Conservation (phyloP, 2,797 vertebrate genomes). For the Mallotus villosus region DNA sequence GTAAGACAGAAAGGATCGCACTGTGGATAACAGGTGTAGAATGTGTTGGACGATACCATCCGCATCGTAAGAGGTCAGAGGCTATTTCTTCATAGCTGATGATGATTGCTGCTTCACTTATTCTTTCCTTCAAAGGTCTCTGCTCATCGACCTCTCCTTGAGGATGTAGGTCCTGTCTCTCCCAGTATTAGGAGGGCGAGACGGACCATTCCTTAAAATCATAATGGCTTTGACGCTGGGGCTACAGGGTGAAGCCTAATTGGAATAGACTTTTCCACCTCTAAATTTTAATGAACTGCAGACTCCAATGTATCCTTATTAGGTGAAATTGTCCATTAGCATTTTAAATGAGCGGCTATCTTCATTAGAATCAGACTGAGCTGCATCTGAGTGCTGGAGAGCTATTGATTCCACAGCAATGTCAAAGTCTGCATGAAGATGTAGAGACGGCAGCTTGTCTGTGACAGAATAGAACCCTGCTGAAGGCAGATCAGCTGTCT, state of each 20-base stretch:
- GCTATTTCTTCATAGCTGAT: too few relatives aligned
- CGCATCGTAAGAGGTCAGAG: too few relatives aligned
- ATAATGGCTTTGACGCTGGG: conserved; percentile 60
- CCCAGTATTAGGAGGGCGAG: conserved; percentile 50
- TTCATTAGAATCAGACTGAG: conserved; percentile 70
- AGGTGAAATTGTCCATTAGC: conserved; percentile 74
- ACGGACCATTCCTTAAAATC: conserved; percentile 63
- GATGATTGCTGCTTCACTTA: too few relatives aligned
- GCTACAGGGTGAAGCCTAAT: conserved; percentile 57
- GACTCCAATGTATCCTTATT: conserved; percentile 71
- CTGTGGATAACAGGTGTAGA: neutral
- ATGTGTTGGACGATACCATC: too few relatives aligned
- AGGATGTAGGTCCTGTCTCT: conserved; percentile 47
- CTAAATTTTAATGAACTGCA: conserved; percentile 78
- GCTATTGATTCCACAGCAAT: conserved; percentile 69
- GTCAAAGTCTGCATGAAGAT: conserved; percentile 70
- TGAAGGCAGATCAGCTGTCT: conserved; percentile 44
- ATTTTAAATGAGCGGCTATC: conserved; percentile 75
- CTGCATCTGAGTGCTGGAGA: conserved; percentile 62
- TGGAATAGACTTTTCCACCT: conserved; percentile 76
- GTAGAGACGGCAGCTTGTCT: conserved; percentile 38
- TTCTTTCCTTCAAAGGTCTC: conserved; percentile 20
- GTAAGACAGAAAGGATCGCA: neutral
- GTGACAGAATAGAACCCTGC: conserved; percentile 50
- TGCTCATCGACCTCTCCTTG: conserved; percentile 46